A percentile compares a stretch with the other conserved stretches of the same genome.
Conservation (phyloP, 2,888 invertebrate species). For the Bibio marci region DNA sequence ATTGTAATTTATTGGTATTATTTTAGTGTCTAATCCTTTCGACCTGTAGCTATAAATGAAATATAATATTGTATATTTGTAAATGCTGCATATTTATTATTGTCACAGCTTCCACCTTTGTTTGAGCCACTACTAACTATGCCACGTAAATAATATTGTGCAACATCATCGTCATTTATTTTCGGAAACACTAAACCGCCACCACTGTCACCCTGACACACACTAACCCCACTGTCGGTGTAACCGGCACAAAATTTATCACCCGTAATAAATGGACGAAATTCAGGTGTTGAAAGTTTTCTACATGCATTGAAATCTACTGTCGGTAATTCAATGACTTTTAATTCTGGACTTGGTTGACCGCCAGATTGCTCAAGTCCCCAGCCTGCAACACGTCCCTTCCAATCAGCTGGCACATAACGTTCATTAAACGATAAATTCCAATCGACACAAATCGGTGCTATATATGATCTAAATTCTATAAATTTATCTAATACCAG, state of each 20-base stretch:
- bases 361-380: slow-evolving; percentile 9
- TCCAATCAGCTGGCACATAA: neutral
- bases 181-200: slow-evolving; percentile 14
- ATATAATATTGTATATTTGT: slow-evolving; percentile 11
- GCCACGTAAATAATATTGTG: slow-evolving; percentile 14
- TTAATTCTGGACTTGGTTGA: slow-evolving; percentile 9
- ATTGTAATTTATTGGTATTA: no score
- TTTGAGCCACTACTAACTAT: slow-evolving; percentile 14
- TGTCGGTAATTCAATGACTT: slow-evolving; percentile 10
- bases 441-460: slow-evolving; percentile 23
- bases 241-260: slow-evolving; percentile 23
- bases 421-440: slow-evolving; percentile 8
- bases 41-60: no score
- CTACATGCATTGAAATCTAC: slow-evolving; percentile 12
- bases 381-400: slow-evolving; percentile 14
- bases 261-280: slow-evolving; percentile 11
- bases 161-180: neutral
- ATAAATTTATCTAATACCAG: slow-evolving; percentile 18
- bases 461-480: slow-evolving; percentile 17
- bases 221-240: slow-evolving; percentile 7
- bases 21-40: no score
- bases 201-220: slow-evolving; percentile 14
- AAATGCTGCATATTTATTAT: slow-evolving; percentile 8
- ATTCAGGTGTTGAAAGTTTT: slow-evolving; percentile 7
- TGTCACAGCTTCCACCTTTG: slow-evolving; percentile 8